These are phyloP conservation scores for Beris morrisii DNA, from an alignment of 2,888 invertebrate genomes.

Conservation along the genomic window DNA sequence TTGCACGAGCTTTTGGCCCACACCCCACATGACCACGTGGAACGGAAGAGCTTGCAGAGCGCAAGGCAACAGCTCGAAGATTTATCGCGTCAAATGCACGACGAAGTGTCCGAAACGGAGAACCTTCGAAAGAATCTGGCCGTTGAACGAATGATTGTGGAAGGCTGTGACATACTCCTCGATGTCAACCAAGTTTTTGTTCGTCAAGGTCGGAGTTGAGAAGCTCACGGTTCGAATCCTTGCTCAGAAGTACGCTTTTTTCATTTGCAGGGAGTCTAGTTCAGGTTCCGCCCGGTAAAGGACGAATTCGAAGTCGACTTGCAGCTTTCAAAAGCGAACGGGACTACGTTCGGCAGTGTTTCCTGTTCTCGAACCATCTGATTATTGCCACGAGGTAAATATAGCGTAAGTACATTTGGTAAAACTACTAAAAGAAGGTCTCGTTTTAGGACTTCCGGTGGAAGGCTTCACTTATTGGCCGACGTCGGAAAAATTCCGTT, in stretches of 20 bases:
- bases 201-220: constrained; percentile 68
- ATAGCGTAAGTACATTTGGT: constrained; percentile 6
- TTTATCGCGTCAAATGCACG: constrained; percentile 59
- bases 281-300: constrained; percentile 67
- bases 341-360: constrained; percentile 78
- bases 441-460: constrained; percentile 67
- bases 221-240: constrained; percentile 13
- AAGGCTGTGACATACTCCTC: constrained; percentile 88
- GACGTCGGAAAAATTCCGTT: constrained; percentile 79
- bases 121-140: constrained; percentile 88
- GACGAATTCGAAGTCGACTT: constrained; percentile 60
- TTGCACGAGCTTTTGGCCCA: constrained; percentile 87
- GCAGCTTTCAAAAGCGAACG: constrained; percentile 68
- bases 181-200: constrained; percentile 94
- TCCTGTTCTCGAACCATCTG: constrained; percentile 87
- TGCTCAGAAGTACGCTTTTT: constrained; percentile 21
- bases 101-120: constrained; percentile 85
- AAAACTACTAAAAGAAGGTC: constrained; percentile 19
- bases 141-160: constrained; percentile 90
- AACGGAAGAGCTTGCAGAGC: constrained; percentile 84
- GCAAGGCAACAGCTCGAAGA: constrained; percentile 87
- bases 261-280: constrained; percentile 68
- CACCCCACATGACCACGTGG: constrained; percentile 92
- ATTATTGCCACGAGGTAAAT: constrained; percentile 75
- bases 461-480: constrained; percentile 83